These are phyloP conservation scores for Clamator glandarius DNA, from an alignment of 2,797 vertebrate species.

Conservation along the genomic window DNA sequence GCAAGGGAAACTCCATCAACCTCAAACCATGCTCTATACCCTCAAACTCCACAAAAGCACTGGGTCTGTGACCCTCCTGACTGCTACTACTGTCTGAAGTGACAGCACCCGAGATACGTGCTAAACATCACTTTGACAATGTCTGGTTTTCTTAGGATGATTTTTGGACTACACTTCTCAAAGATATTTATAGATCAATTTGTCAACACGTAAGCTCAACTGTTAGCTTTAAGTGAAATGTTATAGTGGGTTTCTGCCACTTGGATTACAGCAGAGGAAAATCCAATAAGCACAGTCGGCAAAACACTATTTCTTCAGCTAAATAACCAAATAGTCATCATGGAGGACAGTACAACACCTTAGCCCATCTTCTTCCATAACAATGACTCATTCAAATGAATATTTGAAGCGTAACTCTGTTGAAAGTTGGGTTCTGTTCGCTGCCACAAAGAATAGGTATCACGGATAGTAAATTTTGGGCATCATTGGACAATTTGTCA, in stretches of 20 bases:
- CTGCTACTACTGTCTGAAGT: neutral
- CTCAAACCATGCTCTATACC: fast-evolving
- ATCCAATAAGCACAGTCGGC: neutral
- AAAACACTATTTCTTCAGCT: fast-evolving
- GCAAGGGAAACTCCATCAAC: neutral
- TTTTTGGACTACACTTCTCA: neutral
- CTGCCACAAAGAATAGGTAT: neutral
- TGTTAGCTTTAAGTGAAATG: neutral
- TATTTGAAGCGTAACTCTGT: neutral
- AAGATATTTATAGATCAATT: fast-evolving
- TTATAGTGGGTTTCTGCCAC: neutral
- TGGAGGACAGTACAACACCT: neutral
- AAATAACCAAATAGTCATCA: neutral
- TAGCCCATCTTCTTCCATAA: neutral
- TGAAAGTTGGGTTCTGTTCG: neutral
- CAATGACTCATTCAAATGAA: neutral
- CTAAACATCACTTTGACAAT: fast-evolving
- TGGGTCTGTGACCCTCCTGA: fast-evolving
- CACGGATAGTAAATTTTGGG: fast-evolving
- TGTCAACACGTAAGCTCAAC: neutral
- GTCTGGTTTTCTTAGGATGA: neutral
- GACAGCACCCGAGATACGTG: fast-evolving
- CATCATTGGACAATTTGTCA: neutral
- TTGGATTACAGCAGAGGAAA: neutral
- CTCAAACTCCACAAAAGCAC: no score